phyloP scores from a whole-genome alignment of 2,888 invertebrate species.

The Drosophila pullipes region DNA sequence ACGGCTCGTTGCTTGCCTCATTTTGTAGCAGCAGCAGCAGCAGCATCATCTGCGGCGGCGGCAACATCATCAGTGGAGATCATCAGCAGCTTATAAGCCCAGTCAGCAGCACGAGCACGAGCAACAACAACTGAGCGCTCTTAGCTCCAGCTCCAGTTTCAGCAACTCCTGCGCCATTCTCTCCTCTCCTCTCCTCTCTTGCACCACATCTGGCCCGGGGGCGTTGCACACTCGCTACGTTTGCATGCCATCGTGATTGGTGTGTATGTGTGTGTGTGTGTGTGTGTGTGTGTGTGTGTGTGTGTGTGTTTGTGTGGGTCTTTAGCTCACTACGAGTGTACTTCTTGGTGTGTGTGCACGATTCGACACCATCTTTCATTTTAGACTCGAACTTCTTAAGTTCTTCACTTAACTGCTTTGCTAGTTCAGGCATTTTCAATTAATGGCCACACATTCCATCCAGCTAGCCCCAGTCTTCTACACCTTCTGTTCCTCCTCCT shows the following conservation, averaged over 20 bases:
- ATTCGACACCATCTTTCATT: conserved; percentile 80
- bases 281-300: conserved; percentile 41
- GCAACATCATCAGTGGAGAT: conserved; percentile 64
- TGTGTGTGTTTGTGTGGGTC: conserved; percentile 36
- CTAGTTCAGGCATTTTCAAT: conserved; percentile 71
- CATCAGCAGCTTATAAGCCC: conserved; percentile 63
- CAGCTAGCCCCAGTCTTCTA: background rate
- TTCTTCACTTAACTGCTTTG: conserved; percentile 53
- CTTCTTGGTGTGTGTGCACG: conserved; percentile 50
- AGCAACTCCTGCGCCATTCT: background rate
- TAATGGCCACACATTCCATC: conserved; percentile 78
- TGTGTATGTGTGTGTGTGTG: conserved; percentile 42
- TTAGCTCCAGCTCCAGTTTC: conserved; percentile 38
- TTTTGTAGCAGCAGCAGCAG: conserved; percentile 34
- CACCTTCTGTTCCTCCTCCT: background rate
- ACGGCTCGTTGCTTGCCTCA: conserved; percentile 83
- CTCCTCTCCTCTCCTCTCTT: conserved; percentile 10
- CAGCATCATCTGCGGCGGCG: conserved; percentile 33
- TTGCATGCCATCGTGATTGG: conserved; percentile 79
- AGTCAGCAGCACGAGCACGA: conserved; percentile 48
- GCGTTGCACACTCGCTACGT: conserved; percentile 66
- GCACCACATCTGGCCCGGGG: conserved; percentile 54
- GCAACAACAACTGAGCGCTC: conserved; percentile 37
- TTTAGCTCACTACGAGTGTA: conserved; percentile 2
- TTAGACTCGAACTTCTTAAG: conserved; percentile 52